Percentiles rank a stretch among this genome's conserved stretches.
These are phyloP conservation scores for Drosophila kuntzei DNA, from an alignment of 2,888 invertebrate species.

Conservation along the genomic window DNA sequence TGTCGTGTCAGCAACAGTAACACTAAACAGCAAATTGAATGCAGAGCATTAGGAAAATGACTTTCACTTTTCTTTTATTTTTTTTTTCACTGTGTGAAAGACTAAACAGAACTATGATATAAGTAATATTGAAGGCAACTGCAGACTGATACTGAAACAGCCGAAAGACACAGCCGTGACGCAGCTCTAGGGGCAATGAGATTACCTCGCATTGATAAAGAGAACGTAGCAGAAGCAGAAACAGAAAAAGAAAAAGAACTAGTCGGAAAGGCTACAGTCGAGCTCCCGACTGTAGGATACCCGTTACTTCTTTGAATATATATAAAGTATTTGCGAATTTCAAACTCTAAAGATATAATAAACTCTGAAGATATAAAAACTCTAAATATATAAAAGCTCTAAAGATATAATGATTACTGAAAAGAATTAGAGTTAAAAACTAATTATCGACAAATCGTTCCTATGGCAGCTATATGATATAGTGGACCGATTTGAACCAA, in stretches of 20 bases:
- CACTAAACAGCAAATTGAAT: constrained; percentile 42
- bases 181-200: constrained; percentile 43
- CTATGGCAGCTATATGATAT: no score
- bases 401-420: no score
- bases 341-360: no score
- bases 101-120: constrained; percentile 37
- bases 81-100: constrained; percentile 14
- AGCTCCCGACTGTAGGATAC: no score
- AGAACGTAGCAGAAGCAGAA: constrained; percentile 3
- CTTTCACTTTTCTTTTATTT: constrained; percentile 59
- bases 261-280: no score
- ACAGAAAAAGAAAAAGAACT: not conserved
- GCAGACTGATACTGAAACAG: constrained; percentile 11
- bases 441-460: no score
- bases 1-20: constrained; percentile 39
- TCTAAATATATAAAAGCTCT: no score
- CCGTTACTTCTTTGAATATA: no score
- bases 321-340: no score
- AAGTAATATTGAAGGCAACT: constrained; percentile 37
- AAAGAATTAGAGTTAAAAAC: no score
- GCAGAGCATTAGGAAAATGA: constrained; percentile 64
- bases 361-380: no score
- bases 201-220: constrained; percentile 46
- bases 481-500: no score
- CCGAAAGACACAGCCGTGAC: constrained; percentile 41